Evolutionary conservation across 2,888 invertebrate genomes (phyloP), one percentile per base, ranked within the genome.

Genomic region (Teleiodes luculella): DNA sequence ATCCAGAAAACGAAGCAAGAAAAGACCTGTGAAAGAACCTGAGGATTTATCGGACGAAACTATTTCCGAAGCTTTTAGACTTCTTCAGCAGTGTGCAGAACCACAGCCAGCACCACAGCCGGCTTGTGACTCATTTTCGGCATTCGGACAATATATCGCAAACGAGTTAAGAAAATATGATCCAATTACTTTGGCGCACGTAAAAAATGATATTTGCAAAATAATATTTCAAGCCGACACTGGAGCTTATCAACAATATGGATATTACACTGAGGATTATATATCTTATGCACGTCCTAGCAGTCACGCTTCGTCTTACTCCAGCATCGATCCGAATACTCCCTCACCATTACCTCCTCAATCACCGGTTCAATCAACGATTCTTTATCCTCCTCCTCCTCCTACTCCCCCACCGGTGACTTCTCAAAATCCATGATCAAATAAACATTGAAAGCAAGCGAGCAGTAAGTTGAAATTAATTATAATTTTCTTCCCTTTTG

Each of bases 111-210:
- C 24, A 24, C 3, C 24, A 24, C 3, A 3, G 3, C 6, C 6
- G 6, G 3, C 3, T 3, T 24, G 3, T 3, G 24, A 24, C 6
- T 3, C 24, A 24, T 55, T 49, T 28, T 36, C 35, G 6, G 31
- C 36, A 35, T 56, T 56, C 35, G 56, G 53, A 24, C 54, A 57
- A 20, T 54, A 57, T 20, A 53, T 57, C 45, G n/a, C 58, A 53
- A 13, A 11, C 11, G 56, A 57, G 56, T 28, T 58, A 10, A 46
- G 53, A 10, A 58, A 58, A 58, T 58, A 58, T 54, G 55, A 55
- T 53, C 41, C 30, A 37, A 13, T 51, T 43, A 55, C 52, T 8
- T 52, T 56, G 50, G 47, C 35, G 33, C 20, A 54, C 43, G 55
- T 58, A 8, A 58, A 45, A 45, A 18, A 45, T 20, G 45, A 16